phyloP scores from a whole-genome alignment of 2,888 invertebrate species.

The Hydraecia micacea region DNA sequence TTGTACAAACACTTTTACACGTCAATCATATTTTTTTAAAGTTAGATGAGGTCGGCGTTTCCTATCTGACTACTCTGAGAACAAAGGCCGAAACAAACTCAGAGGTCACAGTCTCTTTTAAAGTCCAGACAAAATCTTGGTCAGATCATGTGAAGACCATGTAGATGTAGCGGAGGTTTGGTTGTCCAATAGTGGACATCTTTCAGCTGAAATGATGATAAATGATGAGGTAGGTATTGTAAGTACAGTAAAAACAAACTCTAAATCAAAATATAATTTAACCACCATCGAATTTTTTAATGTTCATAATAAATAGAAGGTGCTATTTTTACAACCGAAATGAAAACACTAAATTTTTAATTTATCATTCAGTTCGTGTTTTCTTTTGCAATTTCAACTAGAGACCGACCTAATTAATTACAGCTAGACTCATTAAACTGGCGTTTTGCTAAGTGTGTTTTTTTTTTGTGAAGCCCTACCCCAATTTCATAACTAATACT shows the following conservation, averaged over 20 bases:
- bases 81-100: no score
- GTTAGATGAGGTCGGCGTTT: no score
- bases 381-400: constrained; percentile 34
- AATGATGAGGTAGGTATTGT: neutral
- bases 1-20: no score
- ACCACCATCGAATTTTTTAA: neutral
- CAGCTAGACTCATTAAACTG: constrained; percentile 43
- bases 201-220: neutral
- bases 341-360: neutral
- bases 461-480: constrained; percentile 15
- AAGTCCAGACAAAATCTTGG: no score
- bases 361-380: constrained; percentile 24
- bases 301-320: constrained; percentile 3
- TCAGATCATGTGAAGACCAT: no score
- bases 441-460: constrained; percentile 17
- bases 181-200: neutral
- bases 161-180: no score
- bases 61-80: no score
- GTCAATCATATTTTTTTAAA: no score
- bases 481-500: constrained; percentile 11
- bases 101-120: no score
- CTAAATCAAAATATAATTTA: neutral
- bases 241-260: neutral
- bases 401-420: constrained; percentile 41
- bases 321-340: neutral